phyloP scores from a whole-genome alignment of 2,888 invertebrate species.

The Aphidius colemani region DNA sequence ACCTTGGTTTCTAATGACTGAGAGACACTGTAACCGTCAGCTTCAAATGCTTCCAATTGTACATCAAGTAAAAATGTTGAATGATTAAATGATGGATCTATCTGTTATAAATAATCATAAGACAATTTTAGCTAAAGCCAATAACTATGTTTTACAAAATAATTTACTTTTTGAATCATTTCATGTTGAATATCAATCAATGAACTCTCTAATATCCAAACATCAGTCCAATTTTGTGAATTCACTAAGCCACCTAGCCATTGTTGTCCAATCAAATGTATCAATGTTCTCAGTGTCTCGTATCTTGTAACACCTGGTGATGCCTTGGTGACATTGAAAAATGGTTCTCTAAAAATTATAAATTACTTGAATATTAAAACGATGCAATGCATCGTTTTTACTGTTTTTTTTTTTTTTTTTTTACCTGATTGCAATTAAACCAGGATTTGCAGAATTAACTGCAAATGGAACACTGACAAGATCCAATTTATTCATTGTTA shows the following conservation, averaged over 20 bases:
- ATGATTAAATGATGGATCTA: constrained; percentile 42
- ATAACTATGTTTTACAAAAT: not conserved
- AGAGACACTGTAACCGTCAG: constrained; percentile 48
- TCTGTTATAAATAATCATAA: constrained; percentile 39
- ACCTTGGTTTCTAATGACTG: constrained; percentile 42
- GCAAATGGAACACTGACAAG: constrained; percentile 41
- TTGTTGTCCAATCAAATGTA: constrained; percentile 58
- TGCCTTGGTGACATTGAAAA: constrained; percentile 37
- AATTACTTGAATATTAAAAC: constrained; percentile 3
- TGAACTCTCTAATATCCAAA: constrained; percentile 61
- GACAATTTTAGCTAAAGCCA: not conserved
- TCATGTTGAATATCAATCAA: constrained; percentile 62
- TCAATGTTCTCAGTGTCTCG: constrained; percentile 41
- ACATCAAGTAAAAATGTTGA: constrained; percentile 45
- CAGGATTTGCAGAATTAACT: constrained; percentile 40
- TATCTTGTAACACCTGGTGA: constrained; percentile 41
- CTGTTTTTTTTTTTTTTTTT: not conserved
- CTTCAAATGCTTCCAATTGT: constrained; percentile 45
- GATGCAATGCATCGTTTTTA: not conserved
- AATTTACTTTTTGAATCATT: constrained; percentile 46
- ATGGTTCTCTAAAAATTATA: constrained; percentile 41
- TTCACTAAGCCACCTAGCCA: constrained; percentile 60
- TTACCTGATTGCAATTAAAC: constrained; percentile 47
- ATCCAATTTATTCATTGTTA: constrained; percentile 46
- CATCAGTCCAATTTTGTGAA: constrained; percentile 51